Base-by-base conservation (phyloP, 2,113 vertebrate species). In the Thryonomys swinderianus region DNA sequence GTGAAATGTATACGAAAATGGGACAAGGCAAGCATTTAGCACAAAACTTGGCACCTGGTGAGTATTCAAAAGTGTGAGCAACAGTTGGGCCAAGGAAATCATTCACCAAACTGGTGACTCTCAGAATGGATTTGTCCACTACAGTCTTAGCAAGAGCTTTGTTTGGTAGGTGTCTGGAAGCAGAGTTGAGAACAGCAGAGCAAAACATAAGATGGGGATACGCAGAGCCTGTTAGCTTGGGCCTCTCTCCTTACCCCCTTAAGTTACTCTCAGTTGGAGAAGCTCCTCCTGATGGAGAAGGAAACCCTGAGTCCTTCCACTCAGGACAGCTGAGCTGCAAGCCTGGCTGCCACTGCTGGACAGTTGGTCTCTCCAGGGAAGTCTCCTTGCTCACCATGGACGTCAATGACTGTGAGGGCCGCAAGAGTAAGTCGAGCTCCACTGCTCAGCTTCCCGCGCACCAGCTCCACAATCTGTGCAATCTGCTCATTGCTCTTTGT, bases 371-470 rank as follows among this genome's bases (percentile, higher is more conserved):
- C 1, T 3, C 30, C 30, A 62, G 80, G 48, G 11, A 69, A 34
- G 57, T 23, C 81, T 30, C 85, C 34, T 32, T 34, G 11, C 86
- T 98, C 98, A 99, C 99, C 99, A 0, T 99, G 99, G 30, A 99
- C 99, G 53, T 99, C 99, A 3, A 99, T 99, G 95, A 99, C 99
- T 0, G 98, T 99, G 25, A 99, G 99, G 88, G 99, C 99, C 53
- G 99, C 99, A 0, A 99, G 98, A 34, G 99, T 99, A 97, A 99
- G 98, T 45, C 99, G 98, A 30, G 99, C 99, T 23, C 99, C 99
- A 1, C 98, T 98, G 66, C 99, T 97, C 95, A 99, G 98, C 94
- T 99, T 99, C 34, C 99, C 99, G 95, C 99, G 98, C 71, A 99
- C 99, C 71, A 99, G 90, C 95, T 99, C 98, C 23, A 99, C 99